These are phyloP conservation scores for Acanthornis magna DNA, from an alignment of 2,797 vertebrate genomes.

Conservation along the genomic window DNA sequence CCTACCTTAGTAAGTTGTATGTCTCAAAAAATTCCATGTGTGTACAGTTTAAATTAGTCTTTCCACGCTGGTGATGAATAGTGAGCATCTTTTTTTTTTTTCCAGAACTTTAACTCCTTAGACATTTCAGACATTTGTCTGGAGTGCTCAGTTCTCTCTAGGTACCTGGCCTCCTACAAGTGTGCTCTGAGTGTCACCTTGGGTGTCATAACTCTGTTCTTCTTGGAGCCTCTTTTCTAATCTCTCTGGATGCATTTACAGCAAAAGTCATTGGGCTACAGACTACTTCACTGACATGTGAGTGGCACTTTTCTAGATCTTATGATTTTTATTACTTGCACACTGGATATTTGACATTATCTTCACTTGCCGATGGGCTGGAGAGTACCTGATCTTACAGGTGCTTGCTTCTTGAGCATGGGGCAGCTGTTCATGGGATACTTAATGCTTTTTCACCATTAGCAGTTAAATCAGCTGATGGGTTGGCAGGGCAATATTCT, in stretches of 20 bases:
- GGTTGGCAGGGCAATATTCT: background rate
- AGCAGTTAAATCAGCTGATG: background rate
- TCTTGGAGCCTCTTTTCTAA: background rate
- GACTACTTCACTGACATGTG: background rate
- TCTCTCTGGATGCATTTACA: background rate
- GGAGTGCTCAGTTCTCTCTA: background rate
- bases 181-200: background rate
- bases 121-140: background rate
- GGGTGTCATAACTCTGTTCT: background rate
- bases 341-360: background rate
- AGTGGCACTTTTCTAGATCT: background rate
- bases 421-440: background rate
- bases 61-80: background rate
- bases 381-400: background rate
- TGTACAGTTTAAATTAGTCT: background rate
- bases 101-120: background rate
- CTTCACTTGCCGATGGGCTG: background rate
- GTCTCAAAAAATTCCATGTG: background rate
- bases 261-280: background rate
- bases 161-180: background rate
- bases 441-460: background rate
- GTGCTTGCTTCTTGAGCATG: background rate
- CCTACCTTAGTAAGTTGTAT: fast-evolving
- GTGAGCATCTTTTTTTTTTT: background rate
- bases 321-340: background rate